Percentiles rank a stretch among this genome's conserved stretches.
Evolutionary conservation across 1,140 invertebrate species (phyloP).

Genomic region (Araneus ventricosus): DNA sequence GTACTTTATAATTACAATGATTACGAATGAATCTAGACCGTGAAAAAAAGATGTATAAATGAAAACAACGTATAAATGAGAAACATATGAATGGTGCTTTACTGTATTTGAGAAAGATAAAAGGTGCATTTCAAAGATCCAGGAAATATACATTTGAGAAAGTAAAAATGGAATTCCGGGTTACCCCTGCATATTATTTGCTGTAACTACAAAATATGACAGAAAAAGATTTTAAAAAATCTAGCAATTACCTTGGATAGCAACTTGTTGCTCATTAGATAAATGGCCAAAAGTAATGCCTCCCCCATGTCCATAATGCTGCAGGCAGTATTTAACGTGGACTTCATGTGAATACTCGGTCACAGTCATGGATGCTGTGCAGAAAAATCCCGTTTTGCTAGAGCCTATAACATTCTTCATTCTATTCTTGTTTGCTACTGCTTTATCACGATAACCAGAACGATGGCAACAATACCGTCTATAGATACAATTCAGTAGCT

Average conservation of each 20-base stretch:
- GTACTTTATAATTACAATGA: too few relatives aligned
- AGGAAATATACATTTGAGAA: too few relatives aligned
- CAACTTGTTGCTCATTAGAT: conserved; percentile 25
- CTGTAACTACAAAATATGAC: too few relatives aligned
- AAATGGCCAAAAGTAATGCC: conserved; percentile 22
- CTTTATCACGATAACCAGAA: not conserved
- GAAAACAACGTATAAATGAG: too few relatives aligned
- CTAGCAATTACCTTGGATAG: conserved; percentile 35
- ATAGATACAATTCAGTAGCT: not conserved
- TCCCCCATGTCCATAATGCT: conserved; percentile 55
- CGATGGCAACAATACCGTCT: conserved; percentile 16
- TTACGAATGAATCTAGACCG: too few relatives aligned
- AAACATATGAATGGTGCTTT: too few relatives aligned
- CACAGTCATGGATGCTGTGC: conserved; percentile 20
- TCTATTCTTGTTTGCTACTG: not conserved
- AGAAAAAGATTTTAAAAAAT: too few relatives aligned
- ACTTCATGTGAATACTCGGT: conserved; percentile 7
- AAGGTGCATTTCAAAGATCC: too few relatives aligned
- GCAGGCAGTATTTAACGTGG: not conserved
- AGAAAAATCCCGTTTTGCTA: conserved; percentile 26
- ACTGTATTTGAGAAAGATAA: too few relatives aligned
- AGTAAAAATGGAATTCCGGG: too few relatives aligned
- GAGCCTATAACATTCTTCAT: not conserved
- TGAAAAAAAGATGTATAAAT: too few relatives aligned
- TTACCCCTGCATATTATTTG: too few relatives aligned